Percentiles rank a stretch among this genome's conserved stretches.
Evolutionary conservation across 2,888 invertebrate genomes (phyloP).

Genomic region (Drosophila kambysellisi): DNA sequence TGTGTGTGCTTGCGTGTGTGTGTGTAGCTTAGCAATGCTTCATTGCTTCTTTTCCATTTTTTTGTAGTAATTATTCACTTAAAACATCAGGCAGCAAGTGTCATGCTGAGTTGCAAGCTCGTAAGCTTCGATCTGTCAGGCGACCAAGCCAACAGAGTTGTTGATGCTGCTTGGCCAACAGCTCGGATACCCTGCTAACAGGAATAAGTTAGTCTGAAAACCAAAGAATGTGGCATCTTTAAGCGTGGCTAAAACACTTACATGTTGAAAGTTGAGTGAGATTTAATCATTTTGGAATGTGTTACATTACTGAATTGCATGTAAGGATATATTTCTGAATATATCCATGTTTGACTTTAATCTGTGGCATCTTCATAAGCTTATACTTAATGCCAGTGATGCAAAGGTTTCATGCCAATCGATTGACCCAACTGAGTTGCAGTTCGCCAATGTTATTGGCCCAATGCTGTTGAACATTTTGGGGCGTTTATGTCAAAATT

Average conservation of each 20-base stretch:
- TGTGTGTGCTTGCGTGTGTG: constrained; percentile 23
- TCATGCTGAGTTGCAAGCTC: constrained; percentile 77
- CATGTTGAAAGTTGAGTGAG: neutral
- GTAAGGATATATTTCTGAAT: neutral
- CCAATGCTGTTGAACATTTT: constrained; percentile 10
- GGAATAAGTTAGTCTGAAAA: neutral
- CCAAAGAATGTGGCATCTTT: neutral
- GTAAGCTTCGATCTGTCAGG: constrained; percentile 45
- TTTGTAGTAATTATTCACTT: constrained; percentile 79
- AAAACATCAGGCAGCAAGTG: constrained; percentile 75
- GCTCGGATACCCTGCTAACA: constrained; percentile 37
- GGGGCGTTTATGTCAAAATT: constrained; percentile 29
- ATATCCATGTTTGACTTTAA: neutral
- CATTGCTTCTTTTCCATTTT: constrained; percentile 39
- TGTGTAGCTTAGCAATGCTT: constrained; percentile 46
- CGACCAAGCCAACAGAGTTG: constrained; percentile 20
- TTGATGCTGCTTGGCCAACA: constrained; percentile 22
- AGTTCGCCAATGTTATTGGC: constrained; percentile 16
- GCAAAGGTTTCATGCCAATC: neutral
- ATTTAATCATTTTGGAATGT: neutral
- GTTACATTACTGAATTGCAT: neutral
- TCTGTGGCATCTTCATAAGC: neutral
- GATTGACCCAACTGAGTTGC: constrained; percentile 9
- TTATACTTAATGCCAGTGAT: neutral
- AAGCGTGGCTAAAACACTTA: neutral